Percentiles rank a stretch among this genome's conserved stretches.
Conservation (phyloP, 2,113 vertebrate genomes). For the Xyliphius kryptos region DNA sequence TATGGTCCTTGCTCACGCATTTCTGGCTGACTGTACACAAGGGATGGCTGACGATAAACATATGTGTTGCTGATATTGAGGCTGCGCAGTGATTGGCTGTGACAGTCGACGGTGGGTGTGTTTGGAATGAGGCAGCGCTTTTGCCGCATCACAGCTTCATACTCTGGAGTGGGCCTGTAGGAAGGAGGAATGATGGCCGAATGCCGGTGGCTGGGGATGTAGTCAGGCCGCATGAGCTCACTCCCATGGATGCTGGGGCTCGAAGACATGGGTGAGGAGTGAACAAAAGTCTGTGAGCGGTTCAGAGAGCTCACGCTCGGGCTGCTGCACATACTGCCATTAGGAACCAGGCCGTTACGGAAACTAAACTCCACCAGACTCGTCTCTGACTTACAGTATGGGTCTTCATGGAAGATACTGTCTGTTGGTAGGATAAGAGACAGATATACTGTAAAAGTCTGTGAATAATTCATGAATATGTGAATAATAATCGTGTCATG, state of each 20-base stretch:
- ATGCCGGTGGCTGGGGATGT: slow-evolving; percentile 89
- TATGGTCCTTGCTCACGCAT: slow-evolving; percentile 79
- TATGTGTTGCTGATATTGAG: slow-evolving; percentile 88
- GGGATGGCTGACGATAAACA: slow-evolving; percentile 84
- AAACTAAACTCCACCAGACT: slow-evolving; percentile 83
- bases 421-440: slow-evolving; percentile 66
- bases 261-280: no score
- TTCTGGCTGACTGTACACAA: slow-evolving; percentile 94
- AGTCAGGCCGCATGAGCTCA: slow-evolving; percentile 87
- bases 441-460: no score
- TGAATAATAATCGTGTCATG: no score
- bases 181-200: slow-evolving; percentile 93
- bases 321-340: slow-evolving; percentile 90
- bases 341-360: slow-evolving; percentile 79
- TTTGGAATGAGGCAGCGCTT: slow-evolving; percentile 74
- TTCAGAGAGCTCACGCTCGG: slow-evolving; percentile 90
- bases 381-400: slow-evolving; percentile 86
- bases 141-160: slow-evolving; percentile 91
- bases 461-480: no score
- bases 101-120: slow-evolving; percentile 70
- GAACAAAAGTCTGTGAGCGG: slow-evolving; percentile 84
- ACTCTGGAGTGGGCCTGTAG: slow-evolving; percentile 90
- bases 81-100: slow-evolving; percentile 90
- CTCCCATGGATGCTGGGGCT: slow-evolving; percentile 88
- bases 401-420: slow-evolving; percentile 91